Conservation (phyloP, 2,113 vertebrate species). For the Bambusicola thoracicus region DNA sequence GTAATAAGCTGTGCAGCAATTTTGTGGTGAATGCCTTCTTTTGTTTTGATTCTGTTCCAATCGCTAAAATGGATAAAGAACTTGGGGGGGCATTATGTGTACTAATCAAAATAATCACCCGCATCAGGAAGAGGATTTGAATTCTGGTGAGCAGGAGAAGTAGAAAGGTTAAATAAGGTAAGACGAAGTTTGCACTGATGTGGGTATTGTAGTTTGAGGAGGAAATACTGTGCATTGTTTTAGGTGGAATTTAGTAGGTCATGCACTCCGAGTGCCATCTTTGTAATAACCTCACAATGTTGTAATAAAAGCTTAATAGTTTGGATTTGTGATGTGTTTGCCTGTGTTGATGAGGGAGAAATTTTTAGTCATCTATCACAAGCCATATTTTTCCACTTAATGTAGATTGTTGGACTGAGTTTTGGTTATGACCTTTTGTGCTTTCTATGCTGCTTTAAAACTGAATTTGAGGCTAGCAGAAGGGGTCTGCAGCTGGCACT, state of each 20-base stretch:
- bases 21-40: conserved; percentile 17
- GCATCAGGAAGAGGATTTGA: conserved; percentile 47
- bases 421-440: background rate
- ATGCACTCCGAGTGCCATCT: background rate
- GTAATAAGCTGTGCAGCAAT: conserved; percentile 1
- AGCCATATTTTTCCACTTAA: background rate
- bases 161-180: conserved; percentile 49
- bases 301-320: background rate
- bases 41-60: conserved; percentile 57
- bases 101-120: conserved; percentile 55
- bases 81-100: conserved; percentile 32
- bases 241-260: background rate
- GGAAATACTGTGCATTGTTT: background rate
- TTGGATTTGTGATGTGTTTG: background rate
- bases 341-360: background rate
- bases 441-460: background rate
- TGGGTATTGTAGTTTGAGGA: background rate
- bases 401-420: background rate
- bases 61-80: conserved; percentile 42
- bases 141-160: conserved; percentile 9
- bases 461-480: background rate
- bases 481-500: background rate
- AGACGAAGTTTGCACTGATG: background rate
- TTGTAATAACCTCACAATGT: background rate
- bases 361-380: background rate